Percentiles rank a stretch among this genome's conserved stretches.
phyloP scores from a whole-genome alignment of 2,797 vertebrate genomes.

The Harpagifer antarcticus region DNA sequence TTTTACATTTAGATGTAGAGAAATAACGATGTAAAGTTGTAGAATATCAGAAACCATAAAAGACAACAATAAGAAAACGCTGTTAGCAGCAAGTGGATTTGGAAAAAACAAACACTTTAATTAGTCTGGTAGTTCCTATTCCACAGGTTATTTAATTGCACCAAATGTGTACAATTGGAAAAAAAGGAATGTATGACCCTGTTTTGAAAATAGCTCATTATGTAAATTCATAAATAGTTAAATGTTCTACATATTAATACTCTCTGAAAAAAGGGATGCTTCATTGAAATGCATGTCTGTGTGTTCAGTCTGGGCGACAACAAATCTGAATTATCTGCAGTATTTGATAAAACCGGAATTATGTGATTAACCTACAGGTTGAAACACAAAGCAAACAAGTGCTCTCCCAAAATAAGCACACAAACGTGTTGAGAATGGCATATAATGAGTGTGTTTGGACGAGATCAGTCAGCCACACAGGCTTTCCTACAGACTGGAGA shows the following conservation, averaged over 20 bases:
- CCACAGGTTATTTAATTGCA: constrained; percentile 64
- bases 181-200: constrained; percentile 41
- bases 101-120: too few species aligned
- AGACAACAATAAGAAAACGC: constrained; percentile 30
- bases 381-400: constrained; percentile 35
- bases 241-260: constrained; percentile 57
- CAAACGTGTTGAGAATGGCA: constrained; percentile 13
- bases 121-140: constrained; percentile 44
- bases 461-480: constrained; percentile 44
- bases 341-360: constrained; percentile 11
- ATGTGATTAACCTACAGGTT: constrained; percentile 32
- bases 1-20: constrained; percentile 37
- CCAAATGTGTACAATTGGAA: constrained; percentile 37
- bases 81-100: constrained; percentile 49
- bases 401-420: constrained; percentile 49
- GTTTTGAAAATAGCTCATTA: constrained; percentile 61
- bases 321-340: constrained; percentile 28
- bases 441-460: constrained; percentile 44
- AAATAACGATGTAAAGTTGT: constrained; percentile 14
- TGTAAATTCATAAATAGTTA: constrained; percentile 81
- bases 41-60: constrained; percentile 39
- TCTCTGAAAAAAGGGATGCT: constrained; percentile 26
- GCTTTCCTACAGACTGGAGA: constrained; percentile 46
- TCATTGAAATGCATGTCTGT: constrained; percentile 21
- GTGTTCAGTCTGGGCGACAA: constrained; percentile 41